Base-by-base conservation (phyloP, 2,113 vertebrate genomes). In the Cacatua alba region DNA sequence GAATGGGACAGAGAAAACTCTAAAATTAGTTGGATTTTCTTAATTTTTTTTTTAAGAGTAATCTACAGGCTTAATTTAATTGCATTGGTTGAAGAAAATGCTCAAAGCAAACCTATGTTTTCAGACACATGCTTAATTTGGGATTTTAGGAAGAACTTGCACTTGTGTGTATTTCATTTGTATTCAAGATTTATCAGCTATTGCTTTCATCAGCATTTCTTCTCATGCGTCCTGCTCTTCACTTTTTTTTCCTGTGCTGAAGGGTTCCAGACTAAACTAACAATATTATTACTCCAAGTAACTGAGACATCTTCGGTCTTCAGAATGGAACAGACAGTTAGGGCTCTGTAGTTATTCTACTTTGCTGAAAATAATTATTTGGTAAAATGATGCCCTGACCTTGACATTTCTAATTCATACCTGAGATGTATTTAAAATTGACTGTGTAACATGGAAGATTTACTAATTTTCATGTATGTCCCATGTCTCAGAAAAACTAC, bases 401-500 rank as follows among this genome's bases (percentile, higher is more conserved):
- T 31, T 87, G 48, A 20, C 28, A 33, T 67, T 69, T 64, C 12
- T 69, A 60, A 80, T 59, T 51, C 33, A 12, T 51, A 51, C 43
- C 23, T 55, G 43, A 90, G 39, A 68, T 49, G 26, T 33, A 70
- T 87, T 82, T 75, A 23, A 70, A 70, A 75, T 18, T 41, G n/a
- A 26, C 5, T 13, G 6, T 2, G 1, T 16, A 91, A 62, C 10
- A 44, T 1, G 37, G 28, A 57, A 80, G 25, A 46, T 6, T 31
- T 85, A 21, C 9, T 63, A 1, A 39, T 75, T 63, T 53, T 79
- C 37, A n/a, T 2, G 1, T n/a, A 31, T 0, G 0, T 62, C 12
- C 16, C 8, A 6, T 64, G 9, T 41, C 43, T 83, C n/a, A 74
- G 69, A 90, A 93, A 75, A 52, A 20, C 9, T 52, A 11, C 10